Base-by-base conservation (phyloP, 2,113 vertebrate species). In the Caracal caracal region DNA sequence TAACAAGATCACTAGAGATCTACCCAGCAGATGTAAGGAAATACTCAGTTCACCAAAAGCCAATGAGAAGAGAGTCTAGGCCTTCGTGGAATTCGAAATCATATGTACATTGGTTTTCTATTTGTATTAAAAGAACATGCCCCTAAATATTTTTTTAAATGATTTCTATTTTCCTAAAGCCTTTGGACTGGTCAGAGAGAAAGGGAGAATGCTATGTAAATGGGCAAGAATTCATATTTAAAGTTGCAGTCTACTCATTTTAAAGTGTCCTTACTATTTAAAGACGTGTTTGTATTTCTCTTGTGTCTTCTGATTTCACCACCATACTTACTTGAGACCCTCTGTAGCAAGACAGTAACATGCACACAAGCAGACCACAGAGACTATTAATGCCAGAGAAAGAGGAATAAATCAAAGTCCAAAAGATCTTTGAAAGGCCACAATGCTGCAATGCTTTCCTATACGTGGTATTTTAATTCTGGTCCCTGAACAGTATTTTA, bases 81-180 rank as follows among this genome's bases (percentile, higher is more conserved):
- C 30, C 49, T 49, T 63, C 24, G 8, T 56, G 47, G 49, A 92
- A 87, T 84, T 33, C 65, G 35, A 93, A 86, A 86, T 71, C 28
- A 70, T 33, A 17, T 43, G 71, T 49, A 68, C 43, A 94, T 0
- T 83, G 24, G 28, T 83, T 93, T 96, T 86, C 80, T 92, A 89
- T 90, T 96, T 95, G 87, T 97, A 93, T 90, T 95, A 92, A 93
- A 97, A 94, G 83, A 90, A 61, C 59, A 96, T 70, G 30, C 17
- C 20, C 33, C 49, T 47, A 76, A 76, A 75, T 80, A 17, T 56
- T n/a, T 63, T 7, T 61, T 63, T 33, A 83, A 94, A 81, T 68
- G 10, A 3, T 83, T 97, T 88, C n/a, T 93, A 80, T 89, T 89
- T 92, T 83, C 93, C 43, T 37, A 80, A 91, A 94, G 79, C 6